These are phyloP conservation scores for Rugalucina vietnamica DNA, from an alignment of 2,888 invertebrate species.

Conservation along the genomic window DNA sequence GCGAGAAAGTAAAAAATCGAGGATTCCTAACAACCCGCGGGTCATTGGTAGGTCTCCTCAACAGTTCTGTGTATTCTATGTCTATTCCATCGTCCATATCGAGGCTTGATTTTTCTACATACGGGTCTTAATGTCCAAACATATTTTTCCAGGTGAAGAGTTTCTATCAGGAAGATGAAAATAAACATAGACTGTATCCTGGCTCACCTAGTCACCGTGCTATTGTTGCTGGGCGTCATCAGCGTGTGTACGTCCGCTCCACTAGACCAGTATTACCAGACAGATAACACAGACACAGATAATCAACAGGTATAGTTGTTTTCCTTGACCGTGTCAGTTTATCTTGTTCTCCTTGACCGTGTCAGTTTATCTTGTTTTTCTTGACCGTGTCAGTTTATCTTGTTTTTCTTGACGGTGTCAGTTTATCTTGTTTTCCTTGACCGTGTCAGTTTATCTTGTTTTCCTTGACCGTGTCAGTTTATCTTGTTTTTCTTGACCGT, in stretches of 20 bases:
- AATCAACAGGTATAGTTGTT: slow-evolving; percentile 47
- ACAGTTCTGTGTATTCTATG: no score
- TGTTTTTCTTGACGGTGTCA: not conserved
- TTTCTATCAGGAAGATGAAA: not conserved
- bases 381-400: not conserved
- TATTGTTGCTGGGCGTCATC: slow-evolving; percentile 27
- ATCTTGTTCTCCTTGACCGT: not conserved
- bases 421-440: not conserved
- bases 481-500: not conserved
- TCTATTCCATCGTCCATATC: no score
- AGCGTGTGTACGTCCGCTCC: slow-evolving; percentile 45
- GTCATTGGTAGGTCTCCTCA: no score
- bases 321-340: not conserved
- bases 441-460: not conserved
- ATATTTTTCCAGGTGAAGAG: not conserved
- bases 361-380: not conserved
- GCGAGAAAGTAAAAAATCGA: no score
- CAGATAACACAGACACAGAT: slow-evolving; percentile 38
- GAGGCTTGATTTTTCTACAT: no score
- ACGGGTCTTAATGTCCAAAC: not conserved
- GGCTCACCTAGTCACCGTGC: not conserved
- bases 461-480: not conserved
- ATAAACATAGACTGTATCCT: not conserved
- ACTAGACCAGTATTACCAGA: slow-evolving; percentile 41
- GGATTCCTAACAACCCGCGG: no score